Conservation (phyloP, 2,113 vertebrate species). For the Bubo blakistoni region DNA sequence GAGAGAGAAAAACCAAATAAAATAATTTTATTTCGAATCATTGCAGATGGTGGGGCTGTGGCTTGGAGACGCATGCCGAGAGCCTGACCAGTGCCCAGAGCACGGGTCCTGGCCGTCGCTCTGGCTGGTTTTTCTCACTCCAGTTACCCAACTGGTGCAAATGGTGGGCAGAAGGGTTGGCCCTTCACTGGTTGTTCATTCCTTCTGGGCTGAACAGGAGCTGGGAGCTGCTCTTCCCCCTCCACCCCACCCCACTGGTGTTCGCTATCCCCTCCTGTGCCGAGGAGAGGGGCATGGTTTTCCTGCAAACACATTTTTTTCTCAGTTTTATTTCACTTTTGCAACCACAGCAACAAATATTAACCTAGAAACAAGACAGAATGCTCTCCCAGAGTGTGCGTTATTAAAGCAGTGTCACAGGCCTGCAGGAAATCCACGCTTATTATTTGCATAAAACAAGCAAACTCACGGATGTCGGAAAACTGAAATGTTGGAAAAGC, state of each 20-base stretch:
- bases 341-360: background rate
- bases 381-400: background rate
- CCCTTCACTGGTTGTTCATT: fast-evolving
- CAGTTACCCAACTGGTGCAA: fast-evolving
- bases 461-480: background rate
- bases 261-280: fast-evolving
- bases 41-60: background rate
- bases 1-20: fast-evolving
- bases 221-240: fast-evolving
- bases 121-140: background rate
- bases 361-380: background rate
- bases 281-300: fast-evolving
- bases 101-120: background rate
- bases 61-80: background rate
- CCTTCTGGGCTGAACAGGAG: background rate
- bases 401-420: background rate
- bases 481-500: background rate
- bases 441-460: background rate
- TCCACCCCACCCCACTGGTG: fast-evolving
- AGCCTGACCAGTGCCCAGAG: background rate
- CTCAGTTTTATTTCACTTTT: background rate
- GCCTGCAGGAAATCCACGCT: background rate
- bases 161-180: fast-evolving
- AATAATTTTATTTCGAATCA: background rate
- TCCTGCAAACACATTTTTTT: background rate